Base-by-base conservation (phyloP, 2,113 vertebrate genomes). In the Brachypodius melanocephalos region DNA sequence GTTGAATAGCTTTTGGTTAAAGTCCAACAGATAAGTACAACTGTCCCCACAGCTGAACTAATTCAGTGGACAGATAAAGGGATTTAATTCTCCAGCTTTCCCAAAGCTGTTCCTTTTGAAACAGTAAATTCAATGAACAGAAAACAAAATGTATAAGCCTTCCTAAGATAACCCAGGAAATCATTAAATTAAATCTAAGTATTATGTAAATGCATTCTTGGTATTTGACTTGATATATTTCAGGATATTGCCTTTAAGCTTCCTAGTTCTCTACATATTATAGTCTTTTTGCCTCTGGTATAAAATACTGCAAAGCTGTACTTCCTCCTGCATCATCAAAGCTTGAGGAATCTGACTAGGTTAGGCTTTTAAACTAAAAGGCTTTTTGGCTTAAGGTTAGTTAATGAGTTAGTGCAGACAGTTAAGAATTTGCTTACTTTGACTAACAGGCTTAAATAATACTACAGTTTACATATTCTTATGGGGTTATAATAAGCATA, bases 1-100 rank as follows among this genome's bases (percentile, higher is more conserved):
- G 81, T 12, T 76, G 45, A 93, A 80, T 32, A 90, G 42, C 42
- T 89, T 22, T 91, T 79, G 81, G 54, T 85, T 85, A 58, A 89
- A 90, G 61, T 51, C 76, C 68, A 90, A 38, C 20, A 75, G 71
- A 72, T 82, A 93, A 85, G 49, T 71, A 75, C 40, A 82, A 59
- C 52, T 78, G 73, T 43, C 95, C 52, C 45, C 58, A 79, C n/a
- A 82, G 45, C 66, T 88, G 45, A 91, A 55, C n/a, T 82, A 93
- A 85, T 68, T 93, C 88, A 85, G 12, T 42, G 54, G 62, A 91
- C 55, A 90, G 78, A 91, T 96, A 91, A 91, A 82, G 62, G 90
- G 85, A 90, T 91, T 95, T 95, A 38, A 88, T 88, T 90, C 78
- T 83, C 24, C 82, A 88, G 62, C 45, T 79, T 85, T 83, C 32